Evolutionary conservation across 2,797 vertebrate species (phyloP), one percentile per base, ranked within the genome.

Genomic region (Mus minutoides): DNA sequence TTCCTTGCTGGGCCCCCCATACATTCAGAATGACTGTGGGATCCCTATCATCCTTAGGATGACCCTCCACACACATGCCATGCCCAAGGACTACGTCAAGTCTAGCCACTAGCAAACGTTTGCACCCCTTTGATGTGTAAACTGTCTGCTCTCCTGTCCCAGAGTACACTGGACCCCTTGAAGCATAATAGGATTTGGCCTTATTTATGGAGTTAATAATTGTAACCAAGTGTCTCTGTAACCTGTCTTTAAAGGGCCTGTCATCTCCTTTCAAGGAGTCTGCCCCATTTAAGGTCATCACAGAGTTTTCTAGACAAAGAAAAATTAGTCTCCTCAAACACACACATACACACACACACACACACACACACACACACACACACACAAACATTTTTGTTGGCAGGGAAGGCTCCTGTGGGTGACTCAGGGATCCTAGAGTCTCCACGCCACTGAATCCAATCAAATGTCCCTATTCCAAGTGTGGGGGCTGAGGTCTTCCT

Each of bases 401-500:
- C 56, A 88, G 93, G 34, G 8, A 67, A 73, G 40, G 71, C 46
- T 93, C 71, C 14, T 64, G 54, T 16, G 31, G n/a, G 16, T 87
- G 71, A 83, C 73, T 90, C 46, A 24, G 49, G 62, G 37, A 92
- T 62, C 69, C 56, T 54, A 76, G n/a, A 60, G 46, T 86, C 69
- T 94, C 76, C 78, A 24, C 75, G 73, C 77, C 80, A 58, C 88
- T 84, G 78, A 88, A 14, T 90, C 67, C 89, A 94, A 82, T 58
- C 82, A 89, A 54, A 43, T 88, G 60, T 75, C 49, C 49, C 43
- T 58, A 56, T 37, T 90, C 34, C 94, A 94, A 93, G 77, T 86
- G 77, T 93, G 80, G 90, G 37, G 73, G 69, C 43, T 52, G 37
- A 83, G 64, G 80, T 85, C 90, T 90, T 88, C 78, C 76, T 56